Conservation (phyloP, 2,113 vertebrate species). For the Mirza zaza region DNA sequence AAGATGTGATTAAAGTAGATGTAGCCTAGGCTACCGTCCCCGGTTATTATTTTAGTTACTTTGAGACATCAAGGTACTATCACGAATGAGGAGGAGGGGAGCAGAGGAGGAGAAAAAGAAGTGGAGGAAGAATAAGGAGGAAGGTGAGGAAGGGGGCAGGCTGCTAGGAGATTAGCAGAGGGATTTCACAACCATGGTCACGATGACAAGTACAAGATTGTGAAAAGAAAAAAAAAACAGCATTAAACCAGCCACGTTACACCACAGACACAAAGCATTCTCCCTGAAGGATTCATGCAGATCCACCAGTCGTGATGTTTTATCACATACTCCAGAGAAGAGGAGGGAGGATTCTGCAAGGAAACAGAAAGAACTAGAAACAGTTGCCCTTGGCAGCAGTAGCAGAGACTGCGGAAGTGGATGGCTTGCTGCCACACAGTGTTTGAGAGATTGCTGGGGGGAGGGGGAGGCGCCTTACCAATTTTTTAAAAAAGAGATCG, state of each 20-base stretch:
- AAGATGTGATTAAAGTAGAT: neutral
- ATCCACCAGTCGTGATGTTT: neutral
- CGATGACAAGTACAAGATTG: neutral
- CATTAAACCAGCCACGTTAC: neutral
- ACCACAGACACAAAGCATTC: neutral
- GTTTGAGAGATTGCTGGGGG: neutral
- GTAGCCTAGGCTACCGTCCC: too few species aligned
- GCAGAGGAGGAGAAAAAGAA: neutral
- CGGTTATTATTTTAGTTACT: too few species aligned
- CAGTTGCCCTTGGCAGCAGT: constrained; percentile 8
- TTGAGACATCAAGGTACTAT: neutral
- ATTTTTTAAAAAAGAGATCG: too few species aligned
- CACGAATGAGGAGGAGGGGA: neutral
- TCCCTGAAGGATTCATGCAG: neutral
- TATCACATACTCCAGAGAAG: constrained; percentile 5
- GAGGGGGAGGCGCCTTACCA: too few species aligned
- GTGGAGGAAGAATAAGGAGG: neutral
- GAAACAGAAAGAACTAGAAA: constrained; percentile 48
- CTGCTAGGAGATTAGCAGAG: neutral
- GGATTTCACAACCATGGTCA: neutral
- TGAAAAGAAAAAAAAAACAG: neutral
- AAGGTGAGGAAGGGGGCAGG: neutral
- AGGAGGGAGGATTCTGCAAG: constrained; percentile 32
- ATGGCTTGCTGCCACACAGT: neutral
- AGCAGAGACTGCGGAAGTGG: neutral